These are phyloP conservation scores for Aphis gossypii DNA, from an alignment of 1,140 invertebrate species.

Conservation along the genomic window DNA sequence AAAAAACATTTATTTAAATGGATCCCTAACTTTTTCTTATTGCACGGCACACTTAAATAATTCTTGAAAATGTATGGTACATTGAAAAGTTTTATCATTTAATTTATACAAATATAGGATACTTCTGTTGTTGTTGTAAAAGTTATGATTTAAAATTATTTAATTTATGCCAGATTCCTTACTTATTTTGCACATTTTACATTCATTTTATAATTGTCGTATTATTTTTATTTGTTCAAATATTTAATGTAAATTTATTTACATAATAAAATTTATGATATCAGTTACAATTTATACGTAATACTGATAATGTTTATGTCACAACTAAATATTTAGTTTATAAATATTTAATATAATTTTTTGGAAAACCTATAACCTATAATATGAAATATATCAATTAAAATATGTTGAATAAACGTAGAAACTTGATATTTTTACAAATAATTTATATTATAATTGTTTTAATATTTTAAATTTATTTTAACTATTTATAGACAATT, in stretches of 20 bases:
- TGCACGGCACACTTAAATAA: neutral
- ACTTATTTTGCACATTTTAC: neutral
- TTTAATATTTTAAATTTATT: too few species aligned
- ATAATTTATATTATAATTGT: too few species aligned
- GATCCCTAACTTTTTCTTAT: neutral
- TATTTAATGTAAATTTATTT: neutral
- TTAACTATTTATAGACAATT: too few species aligned
- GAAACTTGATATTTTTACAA: neutral
- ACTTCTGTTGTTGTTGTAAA: neutral
- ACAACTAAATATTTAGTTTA: neutral
- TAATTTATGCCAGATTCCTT: neutral
- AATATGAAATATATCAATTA: neutral
- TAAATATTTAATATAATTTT: neutral
- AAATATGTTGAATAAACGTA: neutral
- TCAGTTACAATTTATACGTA: neutral
- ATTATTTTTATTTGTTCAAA: neutral
- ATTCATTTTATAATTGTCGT: neutral
- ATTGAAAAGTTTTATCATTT: neutral
- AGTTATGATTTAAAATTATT: neutral
- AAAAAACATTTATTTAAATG: neutral
- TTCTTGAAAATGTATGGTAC: neutral
- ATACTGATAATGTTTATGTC: neutral
- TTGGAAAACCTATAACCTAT: neutral
- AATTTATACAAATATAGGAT: neutral
- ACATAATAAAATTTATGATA: neutral